Percentiles rank a stretch among this genome's conserved stretches.
phyloP scores from a whole-genome alignment of 2,888 invertebrate species.

The Agrotis puta region DNA sequence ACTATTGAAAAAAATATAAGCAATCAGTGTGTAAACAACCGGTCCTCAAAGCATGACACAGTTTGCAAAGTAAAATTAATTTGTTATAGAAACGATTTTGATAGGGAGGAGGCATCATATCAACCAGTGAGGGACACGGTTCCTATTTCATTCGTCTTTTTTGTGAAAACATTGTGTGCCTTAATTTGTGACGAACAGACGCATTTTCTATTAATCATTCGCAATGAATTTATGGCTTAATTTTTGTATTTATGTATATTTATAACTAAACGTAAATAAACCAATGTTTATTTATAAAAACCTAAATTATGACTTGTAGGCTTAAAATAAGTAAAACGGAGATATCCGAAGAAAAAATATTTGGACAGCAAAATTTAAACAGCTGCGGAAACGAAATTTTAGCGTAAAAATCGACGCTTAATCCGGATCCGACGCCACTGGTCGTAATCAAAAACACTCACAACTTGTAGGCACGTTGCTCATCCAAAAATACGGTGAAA shows the following conservation, averaged over 20 bases:
- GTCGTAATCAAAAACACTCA: constrained; percentile 56
- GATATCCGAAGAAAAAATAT: not conserved
- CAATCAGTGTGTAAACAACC: no score
- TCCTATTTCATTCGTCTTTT: no score
- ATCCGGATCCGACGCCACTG: constrained; percentile 33
- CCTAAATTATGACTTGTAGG: not conserved
- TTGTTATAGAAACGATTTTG: no score
- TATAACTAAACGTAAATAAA: not conserved
- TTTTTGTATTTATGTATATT: no score
- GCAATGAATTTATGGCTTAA: not conserved
- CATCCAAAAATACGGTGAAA: constrained; percentile 56
- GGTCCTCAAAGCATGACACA: no score
- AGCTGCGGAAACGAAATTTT: constrained; percentile 20
- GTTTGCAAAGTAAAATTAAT: no score
- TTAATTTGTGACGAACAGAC: no score
- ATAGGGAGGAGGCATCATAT: no score
- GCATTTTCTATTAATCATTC: no score
- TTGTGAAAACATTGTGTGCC: no score
- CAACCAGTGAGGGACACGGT: no score
- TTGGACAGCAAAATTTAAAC: constrained; percentile 16
- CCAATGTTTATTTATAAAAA: not conserved
- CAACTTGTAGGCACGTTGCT: constrained; percentile 51
- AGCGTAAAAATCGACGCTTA: constrained; percentile 39
- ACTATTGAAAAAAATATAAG: no score
- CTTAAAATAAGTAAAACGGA: not conserved